Conservation (phyloP, 2,797 vertebrate species). For the Sarcoramphus papa region DNA sequence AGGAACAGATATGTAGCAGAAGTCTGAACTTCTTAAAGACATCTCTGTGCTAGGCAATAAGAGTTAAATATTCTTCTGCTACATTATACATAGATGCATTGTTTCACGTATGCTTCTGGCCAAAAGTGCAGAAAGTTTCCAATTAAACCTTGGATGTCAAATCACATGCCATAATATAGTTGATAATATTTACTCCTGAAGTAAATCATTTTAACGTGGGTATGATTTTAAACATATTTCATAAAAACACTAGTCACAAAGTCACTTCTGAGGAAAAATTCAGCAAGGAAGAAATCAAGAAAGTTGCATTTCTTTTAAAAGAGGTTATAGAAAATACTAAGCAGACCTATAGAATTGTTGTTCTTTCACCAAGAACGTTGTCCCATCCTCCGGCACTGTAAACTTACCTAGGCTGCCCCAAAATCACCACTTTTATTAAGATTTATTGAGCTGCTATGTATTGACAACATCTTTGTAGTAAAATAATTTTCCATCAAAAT, state of each 20-base stretch:
- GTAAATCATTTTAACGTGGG: not conserved
- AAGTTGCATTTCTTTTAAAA: not conserved
- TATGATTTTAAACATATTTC: not conserved
- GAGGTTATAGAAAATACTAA: not conserved
- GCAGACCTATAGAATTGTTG: not conserved
- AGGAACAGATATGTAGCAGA: not conserved
- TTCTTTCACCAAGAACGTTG: not conserved
- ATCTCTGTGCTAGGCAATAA: not conserved
- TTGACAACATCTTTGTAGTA: constrained; percentile 24
- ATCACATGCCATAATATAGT: not conserved
- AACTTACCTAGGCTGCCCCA: not conserved
- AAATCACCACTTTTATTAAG: not conserved
- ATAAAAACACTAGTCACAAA: not conserved
- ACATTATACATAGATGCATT: not conserved
- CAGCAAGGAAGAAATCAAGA: not conserved
- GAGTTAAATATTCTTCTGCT: not conserved
- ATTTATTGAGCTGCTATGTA: not conserved
- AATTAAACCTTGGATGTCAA: not conserved
- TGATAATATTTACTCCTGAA: not conserved
- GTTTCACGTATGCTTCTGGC: not conserved
- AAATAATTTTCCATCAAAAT: constrained; percentile 48
- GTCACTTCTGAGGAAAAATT: not conserved
- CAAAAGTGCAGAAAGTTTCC: not conserved
- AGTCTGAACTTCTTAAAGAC: not conserved
- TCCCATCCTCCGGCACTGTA: not conserved